These are phyloP conservation scores for Oryzias celebensis DNA, from an alignment of 2,113 vertebrate species.

Conservation along the genomic window DNA sequence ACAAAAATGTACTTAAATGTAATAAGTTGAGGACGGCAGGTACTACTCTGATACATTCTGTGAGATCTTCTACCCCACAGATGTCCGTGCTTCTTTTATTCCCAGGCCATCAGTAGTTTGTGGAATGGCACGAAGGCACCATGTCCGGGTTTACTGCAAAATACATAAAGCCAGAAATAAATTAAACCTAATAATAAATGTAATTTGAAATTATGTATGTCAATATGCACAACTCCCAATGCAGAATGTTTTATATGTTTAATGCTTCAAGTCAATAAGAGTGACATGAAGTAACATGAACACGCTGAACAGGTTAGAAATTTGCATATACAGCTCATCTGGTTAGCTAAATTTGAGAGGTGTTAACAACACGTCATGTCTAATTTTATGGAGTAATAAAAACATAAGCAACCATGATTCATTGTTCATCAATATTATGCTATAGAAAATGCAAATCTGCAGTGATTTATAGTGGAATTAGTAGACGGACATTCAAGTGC, in stretches of 20 bases:
- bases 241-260: too few species aligned
- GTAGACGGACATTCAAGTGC: not conserved
- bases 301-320: not conserved
- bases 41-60: slow-evolving; percentile 2
- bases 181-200: not conserved
- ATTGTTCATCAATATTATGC: not conserved
- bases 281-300: not conserved
- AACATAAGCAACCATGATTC: too few species aligned
- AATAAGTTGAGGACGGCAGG: not conserved
- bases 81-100: slow-evolving; percentile 50
- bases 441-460: not conserved
- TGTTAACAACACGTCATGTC: not conserved
- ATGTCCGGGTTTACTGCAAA: slow-evolving; percentile 68
- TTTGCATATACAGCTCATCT: slow-evolving; percentile 31
- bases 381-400: too few species aligned
- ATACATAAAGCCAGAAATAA: slow-evolving; percentile 1
- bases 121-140: slow-evolving; percentile 77
- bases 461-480: not conserved
- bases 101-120: slow-evolving; percentile 81
- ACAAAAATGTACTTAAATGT: not conserved
- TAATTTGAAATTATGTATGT: too few species aligned
- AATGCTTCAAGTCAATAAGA: too few species aligned
- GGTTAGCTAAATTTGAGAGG: not conserved
- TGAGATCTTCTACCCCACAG: too few species aligned
- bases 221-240: too few species aligned